Evolutionary conservation across 2,797 vertebrate species (phyloP), one percentile per base, ranked within the genome.

Genomic region (Serranus cabrilla): DNA sequence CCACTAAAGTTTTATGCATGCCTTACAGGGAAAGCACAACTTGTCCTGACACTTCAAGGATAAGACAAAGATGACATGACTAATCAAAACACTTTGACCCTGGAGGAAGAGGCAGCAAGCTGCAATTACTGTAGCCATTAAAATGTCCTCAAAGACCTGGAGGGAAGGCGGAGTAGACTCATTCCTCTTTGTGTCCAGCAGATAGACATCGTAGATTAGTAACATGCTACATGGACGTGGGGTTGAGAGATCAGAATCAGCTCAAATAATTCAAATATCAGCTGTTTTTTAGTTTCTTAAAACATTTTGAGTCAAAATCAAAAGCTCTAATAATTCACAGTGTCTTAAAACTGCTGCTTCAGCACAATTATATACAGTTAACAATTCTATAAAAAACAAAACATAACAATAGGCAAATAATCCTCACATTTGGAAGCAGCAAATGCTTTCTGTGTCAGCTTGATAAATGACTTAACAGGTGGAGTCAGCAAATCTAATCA

Each of bases 21-120:
- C 31, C 54, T 76, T 46, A 11, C 6, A 42, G 31, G 25, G 20
- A 59, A 43, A 47, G 43, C 47, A 34, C 43, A 17, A 0, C 40
- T 40, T 42, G 31, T 42, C 23, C 61, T 20, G 81, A 79, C 74
- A 52, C 58, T 50, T 75, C 63, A 84, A 82, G 76, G 80, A 82
- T 49, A 77, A 85, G 66, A 67, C 69, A 73, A 78, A 49, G 68
- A 70, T 65, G 76, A 71, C 64, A n/a, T 31, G 67, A 80, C 55
- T 62, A 81, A 85, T 84, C 60, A 43, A 68, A 79, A 74, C 57
- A 50, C 59, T 60, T 14, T 72, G 68, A 83, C 75, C 79, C 69
- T 43, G 61, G 21, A 63, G 60, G 54, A 74, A 45, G 42, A 71
- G 52, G 62, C 71, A 20, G 42, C 4, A 27, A 1, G 55, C 21